Evolutionary conservation across 2,113 vertebrate species (phyloP).

Genomic region (Trematocara nigrifrons): DNA sequence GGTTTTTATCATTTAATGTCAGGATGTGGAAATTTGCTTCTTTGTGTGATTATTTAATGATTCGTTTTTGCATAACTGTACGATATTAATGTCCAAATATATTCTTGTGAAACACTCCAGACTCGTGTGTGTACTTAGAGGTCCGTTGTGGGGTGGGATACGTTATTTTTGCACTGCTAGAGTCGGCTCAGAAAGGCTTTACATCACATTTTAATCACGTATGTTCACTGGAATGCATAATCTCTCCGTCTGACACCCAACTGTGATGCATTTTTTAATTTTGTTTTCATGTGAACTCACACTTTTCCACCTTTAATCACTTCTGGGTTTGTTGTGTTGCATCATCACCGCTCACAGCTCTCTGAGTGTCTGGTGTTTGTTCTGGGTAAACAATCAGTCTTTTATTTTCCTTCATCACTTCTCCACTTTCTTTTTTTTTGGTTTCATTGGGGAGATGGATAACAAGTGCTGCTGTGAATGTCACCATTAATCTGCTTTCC

Average conservation of each 20-base stretch:
- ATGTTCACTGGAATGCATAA: conserved; percentile 36
- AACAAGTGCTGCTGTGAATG: conserved; percentile 54
- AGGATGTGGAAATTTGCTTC: neutral
- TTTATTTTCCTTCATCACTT: neutral
- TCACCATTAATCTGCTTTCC: conserved; percentile 64
- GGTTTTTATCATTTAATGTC: neutral
- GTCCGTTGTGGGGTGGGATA: rapidly evolving
- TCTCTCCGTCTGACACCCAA: neutral
- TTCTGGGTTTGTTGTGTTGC: neutral
- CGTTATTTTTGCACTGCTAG: neutral
- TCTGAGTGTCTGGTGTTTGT: neutral
- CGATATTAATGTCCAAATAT: rapidly evolving
- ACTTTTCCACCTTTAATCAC: neutral
- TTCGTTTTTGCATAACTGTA: rapidly evolving
- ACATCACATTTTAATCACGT: neutral
- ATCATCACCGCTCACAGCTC: neutral
- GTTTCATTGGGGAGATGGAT: conserved; percentile 45
- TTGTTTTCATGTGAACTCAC: conserved; percentile 2
- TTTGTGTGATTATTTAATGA: neutral
- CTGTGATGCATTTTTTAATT: conserved; percentile 14
- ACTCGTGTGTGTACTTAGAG: neutral
- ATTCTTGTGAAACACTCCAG: neutral
- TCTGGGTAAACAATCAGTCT: neutral
- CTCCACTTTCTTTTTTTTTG: neutral
- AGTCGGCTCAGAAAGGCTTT: neutral